A percentile compares a stretch with the other conserved stretches of the same genome.
Evolutionary conservation across 2,113 vertebrate genomes (phyloP).

Genomic region (Pleuronectes platessa): DNA sequence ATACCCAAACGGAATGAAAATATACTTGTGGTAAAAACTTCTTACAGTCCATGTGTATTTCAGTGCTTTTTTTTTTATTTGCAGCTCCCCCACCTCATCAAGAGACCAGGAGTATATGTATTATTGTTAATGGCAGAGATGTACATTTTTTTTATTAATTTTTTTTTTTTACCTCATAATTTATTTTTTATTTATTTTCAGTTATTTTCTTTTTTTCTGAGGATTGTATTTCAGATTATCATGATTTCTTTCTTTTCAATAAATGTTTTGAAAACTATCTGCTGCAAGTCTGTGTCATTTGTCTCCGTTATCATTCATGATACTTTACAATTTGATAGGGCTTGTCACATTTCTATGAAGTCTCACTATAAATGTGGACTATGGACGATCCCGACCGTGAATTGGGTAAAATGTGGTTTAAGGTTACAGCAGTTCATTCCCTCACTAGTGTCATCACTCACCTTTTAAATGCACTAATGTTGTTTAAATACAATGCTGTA

Average conservation of each 20-base stretch:
- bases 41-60: slow-evolving; percentile 40
- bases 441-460: no score
- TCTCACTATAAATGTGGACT: no score
- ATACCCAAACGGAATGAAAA: slow-evolving; percentile 47
- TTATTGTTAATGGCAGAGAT: slow-evolving; percentile 64
- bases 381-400: no score
- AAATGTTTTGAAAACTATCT: slow-evolving; percentile 65
- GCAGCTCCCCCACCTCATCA: slow-evolving; percentile 34
- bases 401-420: no score
- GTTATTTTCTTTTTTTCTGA: slow-evolving; percentile 40
- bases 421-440: no score
- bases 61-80: slow-evolving; percentile 35
- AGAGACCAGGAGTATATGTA: slow-evolving; percentile 33
- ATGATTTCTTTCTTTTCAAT: slow-evolving; percentile 76
- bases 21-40: slow-evolving; percentile 39
- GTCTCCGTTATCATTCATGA: no score
- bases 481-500: no score
- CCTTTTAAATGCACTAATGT: no score
- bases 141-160: slow-evolving; percentile 67
- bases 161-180: slow-evolving; percentile 75
- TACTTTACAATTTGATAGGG: no score
- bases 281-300: no score
- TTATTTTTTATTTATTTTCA: slow-evolving; percentile 79
- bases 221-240: slow-evolving; percentile 67
- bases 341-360: no score